Base-by-base conservation (phyloP, 2,113 vertebrate species). In the Myotis davidii region DNA sequence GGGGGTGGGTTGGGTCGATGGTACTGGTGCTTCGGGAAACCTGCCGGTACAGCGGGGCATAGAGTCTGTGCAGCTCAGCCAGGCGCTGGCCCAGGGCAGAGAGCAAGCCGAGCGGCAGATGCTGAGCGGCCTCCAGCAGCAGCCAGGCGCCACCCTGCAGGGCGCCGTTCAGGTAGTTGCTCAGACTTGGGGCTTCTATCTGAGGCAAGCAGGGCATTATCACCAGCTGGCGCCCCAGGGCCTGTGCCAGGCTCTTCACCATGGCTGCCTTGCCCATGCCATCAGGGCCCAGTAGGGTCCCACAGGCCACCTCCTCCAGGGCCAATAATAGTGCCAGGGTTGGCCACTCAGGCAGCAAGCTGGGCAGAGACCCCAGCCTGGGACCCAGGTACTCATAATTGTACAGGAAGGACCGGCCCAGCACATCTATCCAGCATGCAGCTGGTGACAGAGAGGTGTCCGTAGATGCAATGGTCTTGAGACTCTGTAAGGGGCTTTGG, bases 371-470 rank as follows among this genome's bases (percentile, higher is more conserved):
- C 84, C 93, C 98, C 32, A 97, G 91, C 76, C 98, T 97, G 84
- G 99, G 98, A 50, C 99, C 98, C 91, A 98, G 90, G 93, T 99
- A 99, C 89, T 99, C 99, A 86, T 98, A 98, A 78, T 98, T 98
- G 69, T 99, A 99, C 1, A 97, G 97, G 34, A 99, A 67, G 9
- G 85, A 94, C 70, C 97, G 98, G 52, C 97, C 98, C n/a, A 99
- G 97, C 84, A 99, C 95, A 32, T 99, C 98, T 13, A 99, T 90
- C 90, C 98, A 98, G 93, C 99, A 99, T 20, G 93, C 32, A 76
- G 90, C 87, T 59, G 50, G 96, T 42, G 59, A 37, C 42, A 6
- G 37, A 76, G 88, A 85, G 34, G 78, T 48, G 52, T 91, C 92
- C 10, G 54, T 6, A 79, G 95, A 88, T 48, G 32, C 32, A 52